These are phyloP conservation scores for Ambastaia sidthimunki DNA, from an alignment of 2,797 vertebrate species.

Conservation along the genomic window DNA sequence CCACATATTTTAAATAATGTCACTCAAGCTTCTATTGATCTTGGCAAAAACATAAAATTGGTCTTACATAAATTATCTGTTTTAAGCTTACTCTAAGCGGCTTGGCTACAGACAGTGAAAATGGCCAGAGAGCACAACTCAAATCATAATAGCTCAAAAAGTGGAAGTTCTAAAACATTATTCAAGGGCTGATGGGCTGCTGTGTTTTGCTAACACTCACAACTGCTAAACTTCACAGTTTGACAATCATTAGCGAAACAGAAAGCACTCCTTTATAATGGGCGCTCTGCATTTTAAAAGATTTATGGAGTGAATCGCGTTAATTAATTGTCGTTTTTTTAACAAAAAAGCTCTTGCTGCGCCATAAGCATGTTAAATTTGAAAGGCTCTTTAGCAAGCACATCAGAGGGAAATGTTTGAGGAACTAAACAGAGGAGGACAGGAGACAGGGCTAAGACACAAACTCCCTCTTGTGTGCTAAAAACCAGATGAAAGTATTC, in stretches of 20 bases:
- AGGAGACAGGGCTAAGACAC: conserved; percentile 8
- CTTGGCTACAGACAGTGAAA: background rate
- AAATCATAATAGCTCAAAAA: conserved; percentile 30
- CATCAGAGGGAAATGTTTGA: background rate
- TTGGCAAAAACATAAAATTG: too few relatives aligned
- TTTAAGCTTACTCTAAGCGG: background rate
- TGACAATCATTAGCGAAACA: conserved; percentile 26
- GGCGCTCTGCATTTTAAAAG: conserved; percentile 35
- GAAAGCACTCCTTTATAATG: conserved; percentile 33
- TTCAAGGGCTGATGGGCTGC: too few relatives aligned
- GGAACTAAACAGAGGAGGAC: background rate
- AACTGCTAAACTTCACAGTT: conserved; percentile 32
- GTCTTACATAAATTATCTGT: background rate
- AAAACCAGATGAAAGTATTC: background rate
- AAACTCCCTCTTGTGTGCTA: background rate
- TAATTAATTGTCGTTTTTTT: conserved; percentile 44
- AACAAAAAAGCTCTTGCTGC: conserved; percentile 41
- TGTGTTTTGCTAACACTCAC: conserved; percentile 21
- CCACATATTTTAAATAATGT: too few relatives aligned
- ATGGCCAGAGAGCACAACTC: conserved; percentile 16
- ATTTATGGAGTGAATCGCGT: conserved; percentile 26
- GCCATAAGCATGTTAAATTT: conserved; percentile 35
- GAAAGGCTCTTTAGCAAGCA: conserved; percentile 21
- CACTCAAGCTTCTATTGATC: too few relatives aligned
- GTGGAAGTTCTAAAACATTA: background rate